Conservation (phyloP, 2,113 vertebrate genomes). For the Helogale parvula region DNA sequence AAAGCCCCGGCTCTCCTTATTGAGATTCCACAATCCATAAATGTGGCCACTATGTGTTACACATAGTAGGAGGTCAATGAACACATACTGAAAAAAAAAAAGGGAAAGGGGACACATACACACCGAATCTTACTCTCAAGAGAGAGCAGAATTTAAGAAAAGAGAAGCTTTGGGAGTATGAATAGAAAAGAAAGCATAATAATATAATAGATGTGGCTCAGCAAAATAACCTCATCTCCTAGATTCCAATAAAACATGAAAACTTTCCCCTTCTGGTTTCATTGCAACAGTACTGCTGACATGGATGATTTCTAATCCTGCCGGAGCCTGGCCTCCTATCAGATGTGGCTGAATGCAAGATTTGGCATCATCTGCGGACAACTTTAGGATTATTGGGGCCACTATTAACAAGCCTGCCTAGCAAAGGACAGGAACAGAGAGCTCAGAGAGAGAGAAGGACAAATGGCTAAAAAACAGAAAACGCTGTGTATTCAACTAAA, state of each 20-base stretch:
- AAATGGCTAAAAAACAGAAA: conserved; percentile 1
- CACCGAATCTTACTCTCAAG: neutral
- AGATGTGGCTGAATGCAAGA: conserved; percentile 34
- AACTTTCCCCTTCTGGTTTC: conserved; percentile 52
- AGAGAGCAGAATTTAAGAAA: neutral
- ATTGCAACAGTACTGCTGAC: conserved; percentile 48
- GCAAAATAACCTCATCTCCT: conserved; percentile 20
- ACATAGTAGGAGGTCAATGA: neutral
- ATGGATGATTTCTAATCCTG: conserved; percentile 38
- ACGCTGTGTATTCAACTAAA: neutral
- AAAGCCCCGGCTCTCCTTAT: neutral
- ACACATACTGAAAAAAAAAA: neutral
- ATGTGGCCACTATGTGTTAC: too few relatives aligned
- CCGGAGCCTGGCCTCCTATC: neutral
- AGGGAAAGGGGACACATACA: neutral
- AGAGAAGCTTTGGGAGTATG: neutral
- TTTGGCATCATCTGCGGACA: conserved; percentile 24
- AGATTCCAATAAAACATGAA: conserved; percentile 35
- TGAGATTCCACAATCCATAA: neutral
- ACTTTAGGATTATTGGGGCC: neutral
- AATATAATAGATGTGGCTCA: neutral
- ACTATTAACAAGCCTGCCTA: neutral
- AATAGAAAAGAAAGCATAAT: conserved; percentile 24
- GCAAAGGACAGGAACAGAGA: conserved; percentile 1
- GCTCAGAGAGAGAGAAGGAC: neutral